These are phyloP conservation scores for Hippocampus guttulatus DNA, from an alignment of 2,113 vertebrate species.

Conservation along the genomic window DNA sequence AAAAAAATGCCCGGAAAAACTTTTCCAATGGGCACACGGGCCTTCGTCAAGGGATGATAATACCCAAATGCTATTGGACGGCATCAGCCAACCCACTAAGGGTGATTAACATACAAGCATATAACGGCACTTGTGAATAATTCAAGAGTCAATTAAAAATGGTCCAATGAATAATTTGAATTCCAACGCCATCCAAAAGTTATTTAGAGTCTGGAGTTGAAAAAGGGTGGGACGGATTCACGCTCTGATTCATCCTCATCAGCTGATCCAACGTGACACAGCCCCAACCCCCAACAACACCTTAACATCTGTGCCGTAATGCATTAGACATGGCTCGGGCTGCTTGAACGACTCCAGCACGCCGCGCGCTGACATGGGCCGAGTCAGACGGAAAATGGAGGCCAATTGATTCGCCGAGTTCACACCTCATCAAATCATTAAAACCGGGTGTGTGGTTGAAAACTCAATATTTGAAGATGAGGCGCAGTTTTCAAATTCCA, in stretches of 20 bases:
- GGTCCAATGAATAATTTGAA: neutral
- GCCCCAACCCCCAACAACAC: neutral
- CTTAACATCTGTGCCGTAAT: neutral
- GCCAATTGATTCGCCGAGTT: neutral
- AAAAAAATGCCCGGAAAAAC: no score
- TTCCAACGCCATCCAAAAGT: neutral
- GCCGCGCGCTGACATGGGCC: neutral
- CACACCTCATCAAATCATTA: neutral
- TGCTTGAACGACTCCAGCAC: neutral
- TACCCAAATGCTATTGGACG: no score
- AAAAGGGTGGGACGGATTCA: neutral
- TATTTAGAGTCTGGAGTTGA: neutral
- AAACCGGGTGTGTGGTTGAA: neutral
- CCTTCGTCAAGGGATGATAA: no score
- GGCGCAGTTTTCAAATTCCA: neutral
- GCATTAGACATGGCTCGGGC: neutral
- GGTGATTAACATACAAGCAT: neutral
- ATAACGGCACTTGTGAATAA: neutral
- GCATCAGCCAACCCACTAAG: neutral
- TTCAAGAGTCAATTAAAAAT: neutral
- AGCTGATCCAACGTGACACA: neutral
- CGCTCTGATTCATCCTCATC: conserved; percentile 12
- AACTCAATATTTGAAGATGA: neutral
- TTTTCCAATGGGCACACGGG: no score
- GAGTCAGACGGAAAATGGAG: neutral